These are phyloP conservation scores for Mactra quadrangularis DNA, from an alignment of 1,140 invertebrate genomes.

Conservation along the genomic window DNA sequence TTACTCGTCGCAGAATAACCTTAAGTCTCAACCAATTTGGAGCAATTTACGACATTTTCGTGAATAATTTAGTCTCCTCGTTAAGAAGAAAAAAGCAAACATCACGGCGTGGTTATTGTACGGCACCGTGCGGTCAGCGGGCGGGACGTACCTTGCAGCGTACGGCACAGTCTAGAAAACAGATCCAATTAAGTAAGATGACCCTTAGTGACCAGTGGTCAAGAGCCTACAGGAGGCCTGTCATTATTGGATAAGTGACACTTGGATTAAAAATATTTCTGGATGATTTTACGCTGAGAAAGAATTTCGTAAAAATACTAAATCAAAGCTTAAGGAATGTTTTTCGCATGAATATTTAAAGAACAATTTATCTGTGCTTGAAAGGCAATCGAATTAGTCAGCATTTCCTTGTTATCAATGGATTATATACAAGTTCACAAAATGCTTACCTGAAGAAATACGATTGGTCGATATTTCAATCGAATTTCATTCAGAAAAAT, in stretches of 20 bases:
- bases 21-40: too few species aligned
- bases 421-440: too few species aligned
- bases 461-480: too few species aligned
- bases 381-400: constrained; percentile 5
- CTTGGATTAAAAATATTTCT: constrained; percentile 25
- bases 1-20: too few species aligned
- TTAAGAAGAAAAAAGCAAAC: too few species aligned
- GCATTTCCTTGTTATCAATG: background rate
- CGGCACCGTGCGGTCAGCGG: background rate
- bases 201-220: constrained; percentile 28
- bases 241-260: constrained; percentile 38
- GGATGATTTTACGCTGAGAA: constrained; percentile 20
- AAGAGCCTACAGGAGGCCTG: constrained; percentile 4
- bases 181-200: constrained; percentile 41
- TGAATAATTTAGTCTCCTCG: too few species aligned
- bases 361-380: background rate
- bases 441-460: too few species aligned
- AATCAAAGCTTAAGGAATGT: constrained; percentile 1
- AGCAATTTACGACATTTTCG: too few species aligned
- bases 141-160: constrained; percentile 34
- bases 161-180: constrained; percentile 18
- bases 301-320: constrained; percentile 27
- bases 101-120: too few species aligned
- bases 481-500: too few species aligned
- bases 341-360: too few species aligned